These are phyloP conservation scores for Cisticola juncidis DNA, from an alignment of 2,113 vertebrate genomes.

Conservation along the genomic window DNA sequence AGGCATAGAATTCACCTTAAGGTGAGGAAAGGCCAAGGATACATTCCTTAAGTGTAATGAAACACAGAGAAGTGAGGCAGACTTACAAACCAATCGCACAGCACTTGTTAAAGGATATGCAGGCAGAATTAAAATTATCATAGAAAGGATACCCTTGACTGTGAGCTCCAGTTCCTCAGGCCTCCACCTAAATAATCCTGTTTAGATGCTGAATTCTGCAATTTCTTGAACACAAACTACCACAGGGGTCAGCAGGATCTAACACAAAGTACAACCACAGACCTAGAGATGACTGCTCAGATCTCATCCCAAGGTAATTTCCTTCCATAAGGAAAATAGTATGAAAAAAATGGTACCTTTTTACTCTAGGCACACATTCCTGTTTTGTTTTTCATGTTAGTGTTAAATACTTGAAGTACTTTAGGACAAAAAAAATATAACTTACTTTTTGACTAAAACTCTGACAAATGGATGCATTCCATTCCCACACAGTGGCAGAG, in stretches of 20 bases:
- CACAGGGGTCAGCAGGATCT: background rate
- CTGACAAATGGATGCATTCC: background rate
- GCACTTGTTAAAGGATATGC: background rate
- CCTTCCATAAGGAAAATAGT: background rate
- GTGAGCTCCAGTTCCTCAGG: background rate
- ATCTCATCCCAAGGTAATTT: background rate
- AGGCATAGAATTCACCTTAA: background rate
- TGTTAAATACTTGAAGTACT: background rate
- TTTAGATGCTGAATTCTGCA: background rate
- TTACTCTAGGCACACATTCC: background rate
- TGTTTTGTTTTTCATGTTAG: background rate
- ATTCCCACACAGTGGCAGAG: background rate
- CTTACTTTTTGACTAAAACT: background rate
- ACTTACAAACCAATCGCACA: background rate
- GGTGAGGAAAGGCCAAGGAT: background rate
- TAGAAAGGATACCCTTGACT: background rate
- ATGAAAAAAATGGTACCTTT: background rate
- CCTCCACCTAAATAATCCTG: background rate
- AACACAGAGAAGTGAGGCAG: background rate
- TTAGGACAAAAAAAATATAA: background rate
- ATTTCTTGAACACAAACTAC: background rate
- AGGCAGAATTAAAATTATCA: background rate
- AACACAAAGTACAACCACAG: background rate
- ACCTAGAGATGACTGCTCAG: background rate
- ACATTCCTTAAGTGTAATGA: background rate